Evolutionary conservation across 2,888 invertebrate species (phyloP).

Genomic region (Odontocerum albicorne): DNA sequence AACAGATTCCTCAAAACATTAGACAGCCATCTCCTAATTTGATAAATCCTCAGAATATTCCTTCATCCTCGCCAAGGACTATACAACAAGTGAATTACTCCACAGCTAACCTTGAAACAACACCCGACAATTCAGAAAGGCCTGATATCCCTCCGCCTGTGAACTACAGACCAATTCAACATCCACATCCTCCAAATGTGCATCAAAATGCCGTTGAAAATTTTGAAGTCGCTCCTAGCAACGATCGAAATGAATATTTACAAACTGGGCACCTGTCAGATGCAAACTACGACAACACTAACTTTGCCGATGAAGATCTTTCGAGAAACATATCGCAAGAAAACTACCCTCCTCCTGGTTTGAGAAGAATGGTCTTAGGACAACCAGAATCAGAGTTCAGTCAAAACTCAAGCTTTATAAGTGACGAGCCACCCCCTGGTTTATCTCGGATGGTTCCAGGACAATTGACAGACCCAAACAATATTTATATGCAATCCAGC

Average conservation of each 20-base stretch:
- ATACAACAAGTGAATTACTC: conserved; percentile 51
- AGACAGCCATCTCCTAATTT: conserved; percentile 31
- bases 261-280: conserved; percentile 75
- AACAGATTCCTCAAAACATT: conserved; percentile 32
- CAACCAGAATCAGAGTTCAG: conserved; percentile 61
- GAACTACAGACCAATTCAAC: conserved; percentile 45
- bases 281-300: conserved; percentile 52
- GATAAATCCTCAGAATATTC: conserved; percentile 35
- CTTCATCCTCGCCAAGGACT: conserved; percentile 48
- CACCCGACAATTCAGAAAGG: conserved; percentile 70
- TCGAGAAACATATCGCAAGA: conserved; percentile 40
- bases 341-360: conserved; percentile 63
- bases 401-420: conserved; percentile 45
- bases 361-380: conserved; percentile 67
- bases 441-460: conserved; percentile 58
- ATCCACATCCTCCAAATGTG: conserved; percentile 38
- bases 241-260: conserved; percentile 74
- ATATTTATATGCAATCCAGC: conserved; percentile 46
- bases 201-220: conserved; percentile 52
- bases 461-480: conserved; percentile 51
- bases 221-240: conserved; percentile 65
- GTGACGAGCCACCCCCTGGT: conserved; percentile 57
- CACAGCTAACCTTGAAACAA: conserved; percentile 63
- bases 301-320: conserved; percentile 23
- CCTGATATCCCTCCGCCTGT: conserved; percentile 51